Evolutionary conservation across 2,797 vertebrate genomes (phyloP), one percentile per base, ranked within the genome.

Genomic region (Perdix hodgsoniae): DNA sequence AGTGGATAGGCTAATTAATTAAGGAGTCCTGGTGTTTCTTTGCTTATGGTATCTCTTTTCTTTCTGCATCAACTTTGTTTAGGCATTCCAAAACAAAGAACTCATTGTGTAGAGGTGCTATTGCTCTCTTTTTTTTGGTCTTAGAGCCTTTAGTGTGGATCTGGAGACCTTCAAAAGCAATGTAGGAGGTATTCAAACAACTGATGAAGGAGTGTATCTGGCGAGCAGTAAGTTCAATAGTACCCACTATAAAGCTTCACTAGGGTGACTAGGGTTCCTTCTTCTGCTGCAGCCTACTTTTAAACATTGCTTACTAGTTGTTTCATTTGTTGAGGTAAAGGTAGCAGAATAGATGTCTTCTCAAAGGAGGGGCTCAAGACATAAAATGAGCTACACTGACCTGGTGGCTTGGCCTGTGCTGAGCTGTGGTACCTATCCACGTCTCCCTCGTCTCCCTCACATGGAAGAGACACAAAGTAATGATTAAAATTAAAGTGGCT

Each of bases 381-480:
- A 3, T 26, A 13, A 69, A 67, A 44, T 14, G 54, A 72, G 27
- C 27, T 63, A 10, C 14, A 27, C 52, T 69, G 60, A 83, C 49
- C n/a, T 6, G 11, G 44, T 47, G 26, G 23, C 47, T 80, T 60
- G 57, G 65, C 44, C 67, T 52, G 40, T 86, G 63, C 52, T 69
- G 73, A 75, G 27, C 66, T 83, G 37, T 57, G 24, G 11, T 71
- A 71, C 42, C 4, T 65, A n/a, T 75, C 54, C 45, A 8, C 49
- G 40, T 50, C 26, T 75, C 11, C 45, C 40, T 66, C 40, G 33
- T 50, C 26, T 75, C 11, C 45, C 40, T 66, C 40, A 31, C 45
- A 26, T 0, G 0, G 1, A 5, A 45, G 14, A 45, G 15, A 27
- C 5, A 12, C 23, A 67, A 9, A 47, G 8, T 26, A 63, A 83